Evolutionary conservation across 2,113 vertebrate species (phyloP), one percentile per base, ranked within the genome.

Genomic region (Sinocyclocheilus anshuiensis): DNA sequence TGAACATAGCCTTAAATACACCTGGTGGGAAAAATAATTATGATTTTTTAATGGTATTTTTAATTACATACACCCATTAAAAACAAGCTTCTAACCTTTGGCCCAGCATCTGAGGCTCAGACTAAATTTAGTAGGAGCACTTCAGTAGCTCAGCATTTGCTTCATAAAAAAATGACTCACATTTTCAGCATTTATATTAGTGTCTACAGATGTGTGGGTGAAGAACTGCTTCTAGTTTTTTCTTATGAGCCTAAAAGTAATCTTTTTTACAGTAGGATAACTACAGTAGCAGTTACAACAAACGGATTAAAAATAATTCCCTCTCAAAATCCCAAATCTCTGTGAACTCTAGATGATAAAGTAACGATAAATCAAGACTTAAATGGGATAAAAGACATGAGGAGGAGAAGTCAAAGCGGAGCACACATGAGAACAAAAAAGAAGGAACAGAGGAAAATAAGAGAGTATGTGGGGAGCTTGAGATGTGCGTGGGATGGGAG

Each of bases 401-500:
- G n/a, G 71, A 80, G 72, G 53, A 53, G 86, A 48, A 63, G 26
- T 39, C 42, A 22, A 67, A 29, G 50, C 15, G n/a, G 71, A 85
- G 65, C 71, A 83, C 76, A 83, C 48, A n/a, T 24, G 75, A 77
- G 72, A 72, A 20, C 69, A 72, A 39, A 72, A 74, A 82, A 42
- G 45, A 74, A 63, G 53, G 26, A 83, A 45, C 48, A 82, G 57
- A 83, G 63, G 63, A 45, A 45, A 63, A 24, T 53, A 16, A 59
- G 77, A 18, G 55, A 22, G 33, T 1, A 15, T 26, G 86, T 45
- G 50, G 24, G 76, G 45, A 78, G 81, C 13, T 22, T 85, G 81
- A 80, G 83, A 74, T 57, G 59, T 85, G 83, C 45, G 67, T 77
- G 80, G 65, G 74, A 57, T 33, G 79, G 24, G 42, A 85, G 79